Base-by-base conservation (phyloP, 2,888 invertebrate species). In the Aleiodes leptofemur region DNA sequence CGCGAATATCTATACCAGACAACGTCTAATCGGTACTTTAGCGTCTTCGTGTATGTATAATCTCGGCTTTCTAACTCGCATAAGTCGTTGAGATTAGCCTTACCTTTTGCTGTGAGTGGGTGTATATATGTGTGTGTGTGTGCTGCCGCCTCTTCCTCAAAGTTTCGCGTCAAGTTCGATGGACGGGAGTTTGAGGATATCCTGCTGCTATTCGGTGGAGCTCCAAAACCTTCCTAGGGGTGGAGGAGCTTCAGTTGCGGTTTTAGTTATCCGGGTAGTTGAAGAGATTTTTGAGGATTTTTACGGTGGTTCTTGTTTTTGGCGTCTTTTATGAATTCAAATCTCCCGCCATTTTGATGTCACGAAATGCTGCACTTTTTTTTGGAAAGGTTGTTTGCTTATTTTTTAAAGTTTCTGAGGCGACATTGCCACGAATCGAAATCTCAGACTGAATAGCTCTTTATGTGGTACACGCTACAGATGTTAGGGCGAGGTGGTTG, bases 1-100 rank as follows among this genome's bases (percentile, higher is more conserved):
- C 9, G 43, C 14, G 69, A 57, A 59, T 57, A 74, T 51, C 48
- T 69, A 74, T 59, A 69, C 8, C 51, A 73, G 34, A 23, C 38
- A 69, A 56, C 51, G 51, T 79, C 78, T 80, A 80, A 80, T 80
- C 80, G 79, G 76, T 78, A 78, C 51, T 79, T 79, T 76, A 80
- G 78, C 78, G 78, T 76, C 78, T 77, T 76, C 76, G 77, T 79
- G 79, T 79, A 79, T 79, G 79, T 75, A 78, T 79, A 79, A 77
- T 77, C 76, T 79, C 73, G 78, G 79, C 79, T 76, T 66, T 59
- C 69, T 51, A 79, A 79, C 78, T 81, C 14, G 74, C 50, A 59
- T 70, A 78, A 79, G 78, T 77, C 74, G 69, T 57, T 57, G 57
- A 77, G 79, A 80, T 80, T 76, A 79, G 74, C 73, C 64, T 56